A percentile compares a stretch with the other conserved stretches of the same genome.
Conservation (phyloP, 2,797 vertebrate genomes). For the Falco columbarius region DNA sequence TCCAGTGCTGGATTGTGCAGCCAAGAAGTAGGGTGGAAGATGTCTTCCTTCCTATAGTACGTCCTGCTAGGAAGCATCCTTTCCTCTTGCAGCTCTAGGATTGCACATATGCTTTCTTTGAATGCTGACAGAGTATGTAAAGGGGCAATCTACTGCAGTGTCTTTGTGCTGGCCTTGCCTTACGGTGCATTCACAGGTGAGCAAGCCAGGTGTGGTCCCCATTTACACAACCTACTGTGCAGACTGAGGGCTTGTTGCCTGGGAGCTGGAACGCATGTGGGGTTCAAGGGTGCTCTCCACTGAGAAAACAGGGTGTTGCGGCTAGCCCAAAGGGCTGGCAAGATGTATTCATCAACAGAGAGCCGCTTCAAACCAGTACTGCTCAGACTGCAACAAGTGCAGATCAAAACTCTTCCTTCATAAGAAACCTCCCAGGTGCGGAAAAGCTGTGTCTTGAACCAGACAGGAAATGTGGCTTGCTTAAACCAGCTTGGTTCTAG, state of each 20-base stretch:
- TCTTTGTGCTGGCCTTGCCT: neutral
- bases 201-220: too few relatives aligned
- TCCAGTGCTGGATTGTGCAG: neutral
- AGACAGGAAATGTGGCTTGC: neutral
- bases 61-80: neutral
- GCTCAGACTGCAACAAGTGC: neutral
- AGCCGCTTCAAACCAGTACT: too few relatives aligned
- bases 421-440: neutral
- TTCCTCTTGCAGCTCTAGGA: neutral
- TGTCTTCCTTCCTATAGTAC: neutral
- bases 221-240: accelerated
- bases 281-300: neutral
- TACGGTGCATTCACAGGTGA: neutral
- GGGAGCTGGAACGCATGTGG: neutral
- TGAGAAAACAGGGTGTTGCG: neutral
- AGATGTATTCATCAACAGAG: neutral
- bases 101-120: accelerated
- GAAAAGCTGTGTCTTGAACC: neutral
- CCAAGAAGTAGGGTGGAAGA: neutral
- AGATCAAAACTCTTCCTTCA: neutral
- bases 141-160: too few relatives aligned
- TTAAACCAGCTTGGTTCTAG: neutral
- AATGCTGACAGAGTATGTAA: neutral
- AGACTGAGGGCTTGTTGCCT: neutral
- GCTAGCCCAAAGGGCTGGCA: neutral